Conservation (phyloP, 2,113 vertebrate genomes). For the Eupsittula cactorum region DNA sequence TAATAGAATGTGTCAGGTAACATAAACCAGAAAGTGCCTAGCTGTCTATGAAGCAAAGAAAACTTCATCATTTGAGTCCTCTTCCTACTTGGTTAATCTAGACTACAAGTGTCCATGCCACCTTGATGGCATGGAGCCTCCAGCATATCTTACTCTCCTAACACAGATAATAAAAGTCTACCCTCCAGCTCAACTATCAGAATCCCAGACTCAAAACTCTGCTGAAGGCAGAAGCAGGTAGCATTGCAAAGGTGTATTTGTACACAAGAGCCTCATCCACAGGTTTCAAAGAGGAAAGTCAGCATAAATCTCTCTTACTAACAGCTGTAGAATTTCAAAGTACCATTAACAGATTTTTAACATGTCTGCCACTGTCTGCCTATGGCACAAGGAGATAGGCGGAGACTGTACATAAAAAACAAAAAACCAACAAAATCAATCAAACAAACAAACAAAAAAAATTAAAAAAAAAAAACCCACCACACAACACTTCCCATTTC, state of each 20-base stretch:
- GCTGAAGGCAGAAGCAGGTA: neutral
- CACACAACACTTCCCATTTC: neutral
- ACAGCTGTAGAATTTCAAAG: neutral
- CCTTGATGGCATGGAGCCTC: neutral
- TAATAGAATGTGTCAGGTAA: fast-evolving
- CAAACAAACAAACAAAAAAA: neutral
- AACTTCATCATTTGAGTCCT: neutral
- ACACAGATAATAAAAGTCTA: neutral
- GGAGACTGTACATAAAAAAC: neutral
- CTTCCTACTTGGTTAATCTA: neutral
- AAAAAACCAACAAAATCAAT: no score
- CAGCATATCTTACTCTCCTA: neutral
- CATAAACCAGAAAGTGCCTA: neutral
- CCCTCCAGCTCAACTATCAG: neutral
- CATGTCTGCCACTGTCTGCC: neutral
- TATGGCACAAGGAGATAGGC: neutral
- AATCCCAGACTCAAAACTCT: neutral
- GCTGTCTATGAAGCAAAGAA: neutral
- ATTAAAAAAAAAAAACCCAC: no score
- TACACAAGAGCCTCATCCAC: neutral
- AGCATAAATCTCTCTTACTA: neutral
- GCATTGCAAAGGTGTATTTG: fast-evolving
- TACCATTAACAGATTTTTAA: neutral
- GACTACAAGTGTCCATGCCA: neutral
- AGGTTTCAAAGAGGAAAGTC: neutral